These are phyloP conservation scores for Ormyrus labotus DNA, from an alignment of 2,888 invertebrate genomes.

Conservation along the genomic window DNA sequence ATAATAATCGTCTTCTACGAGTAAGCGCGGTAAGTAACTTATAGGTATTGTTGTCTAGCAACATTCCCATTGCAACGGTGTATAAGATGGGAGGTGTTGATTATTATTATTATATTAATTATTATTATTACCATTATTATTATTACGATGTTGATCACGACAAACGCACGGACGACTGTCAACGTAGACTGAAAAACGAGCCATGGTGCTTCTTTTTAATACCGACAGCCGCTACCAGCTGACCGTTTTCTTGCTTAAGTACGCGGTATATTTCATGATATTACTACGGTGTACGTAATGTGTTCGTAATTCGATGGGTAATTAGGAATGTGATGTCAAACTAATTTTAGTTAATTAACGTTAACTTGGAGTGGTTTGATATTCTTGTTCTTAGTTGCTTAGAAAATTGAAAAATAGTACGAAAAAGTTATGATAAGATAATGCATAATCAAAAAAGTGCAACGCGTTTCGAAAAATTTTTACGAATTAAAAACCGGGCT, in stretches of 20 bases:
- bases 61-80: conserved; percentile 65
- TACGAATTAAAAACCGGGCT: conserved; percentile 32
- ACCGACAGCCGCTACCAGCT: conserved; percentile 27
- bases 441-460: conserved; percentile 41
- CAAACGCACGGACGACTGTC: conserved; percentile 15
- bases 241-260: conserved; percentile 37
- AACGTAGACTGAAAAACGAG: conserved; percentile 48
- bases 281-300: conserved; percentile 13
- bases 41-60: conserved; percentile 68
- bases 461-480: conserved; percentile 40
- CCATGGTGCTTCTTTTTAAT: conserved; percentile 42
- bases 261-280: conserved; percentile 32
- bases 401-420: conserved; percentile 22
- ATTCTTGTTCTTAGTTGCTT: not conserved
- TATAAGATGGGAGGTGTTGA: conserved; percentile 64
- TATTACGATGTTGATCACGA: conserved; percentile 28
- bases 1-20: conserved; percentile 33
- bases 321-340: conserved; percentile 6
- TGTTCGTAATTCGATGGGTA: conserved; percentile 39
- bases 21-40: conserved; percentile 55
- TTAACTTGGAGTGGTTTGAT: too few relatives aligned
- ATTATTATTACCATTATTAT: conserved; percentile 29
- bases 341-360: too few relatives aligned
- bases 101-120: conserved; percentile 38
- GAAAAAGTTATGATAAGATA: conserved; percentile 1